Evolutionary conservation across 2,797 vertebrate genomes (phyloP).

Genomic region (Muscicapa comitata): DNA sequence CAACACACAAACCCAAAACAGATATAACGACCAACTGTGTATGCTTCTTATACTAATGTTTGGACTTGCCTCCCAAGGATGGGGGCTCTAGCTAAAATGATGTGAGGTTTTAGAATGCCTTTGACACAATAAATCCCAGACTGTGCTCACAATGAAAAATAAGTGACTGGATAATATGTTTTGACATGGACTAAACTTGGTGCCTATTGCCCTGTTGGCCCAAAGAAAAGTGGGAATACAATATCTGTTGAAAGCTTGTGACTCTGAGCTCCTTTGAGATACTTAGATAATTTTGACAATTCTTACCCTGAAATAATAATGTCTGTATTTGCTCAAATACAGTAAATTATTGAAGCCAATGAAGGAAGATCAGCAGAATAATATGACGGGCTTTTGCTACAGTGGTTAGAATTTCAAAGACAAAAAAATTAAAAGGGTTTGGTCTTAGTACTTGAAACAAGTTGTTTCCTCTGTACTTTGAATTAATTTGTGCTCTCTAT

Average conservation of each 20-base stretch:
- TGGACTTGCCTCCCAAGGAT: background rate
- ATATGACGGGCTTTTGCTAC: background rate
- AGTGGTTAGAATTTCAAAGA: constrained; percentile 26
- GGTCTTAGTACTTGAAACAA: constrained; percentile 55
- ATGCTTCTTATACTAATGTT: background rate
- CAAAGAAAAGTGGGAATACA: background rate
- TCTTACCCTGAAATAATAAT: background rate
- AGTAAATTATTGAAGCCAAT: background rate
- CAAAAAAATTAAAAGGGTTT: background rate
- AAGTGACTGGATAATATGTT: background rate
- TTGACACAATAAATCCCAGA: background rate
- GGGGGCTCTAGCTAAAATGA: background rate
- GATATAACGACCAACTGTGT: background rate
- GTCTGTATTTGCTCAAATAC: background rate
- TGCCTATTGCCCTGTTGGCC: background rate
- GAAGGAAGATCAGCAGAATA: background rate
- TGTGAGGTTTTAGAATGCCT: background rate
- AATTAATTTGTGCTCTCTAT: constrained; percentile 72
- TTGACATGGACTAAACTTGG: background rate
- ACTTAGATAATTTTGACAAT: background rate
- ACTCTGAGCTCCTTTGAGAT: background rate
- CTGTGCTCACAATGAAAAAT: background rate
- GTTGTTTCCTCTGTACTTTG: constrained; percentile 49
- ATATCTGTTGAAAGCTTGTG: background rate
- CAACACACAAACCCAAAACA: background rate